Evolutionary conservation across 1,140 invertebrate species (phyloP), one percentile per base, ranked within the genome.

Genomic region (Drosophila paulistorum): DNA sequence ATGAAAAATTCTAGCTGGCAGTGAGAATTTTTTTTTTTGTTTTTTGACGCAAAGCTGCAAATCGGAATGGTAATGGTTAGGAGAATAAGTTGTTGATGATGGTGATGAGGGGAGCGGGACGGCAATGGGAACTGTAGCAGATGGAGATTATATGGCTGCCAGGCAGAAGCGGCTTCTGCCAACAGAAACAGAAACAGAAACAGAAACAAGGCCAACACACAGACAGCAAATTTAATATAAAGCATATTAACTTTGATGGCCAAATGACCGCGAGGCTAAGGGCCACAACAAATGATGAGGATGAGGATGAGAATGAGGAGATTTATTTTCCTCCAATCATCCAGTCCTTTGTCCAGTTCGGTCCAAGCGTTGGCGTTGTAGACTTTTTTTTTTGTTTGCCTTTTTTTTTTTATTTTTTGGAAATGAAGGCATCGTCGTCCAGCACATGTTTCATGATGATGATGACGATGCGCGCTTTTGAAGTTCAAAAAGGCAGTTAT

Each of bases 211-310:
- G 76, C 66, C 68, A 51, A 23, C 45, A 23, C 45, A 51, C 45
- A 79, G 75, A 68, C 71, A 73, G 72, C 77, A 89, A 80, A 87
- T 89, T 89, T 87, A 80, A 87, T 89, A 89, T 89, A 90, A 89
- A 89, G 77, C 74, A 79, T 84, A 89, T 89, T 89, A 89, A 84
- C 84, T 84, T 89, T 89, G 85, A 81, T 84, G 77, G 77, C 57
- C 69, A 78, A 84, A 89, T 89, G 77, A 82, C 84, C 77, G 77
- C 71, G 67, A 67, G 80, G 57, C 61, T 1, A 37, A 63, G 60
- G 17, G 30, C 65, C 39, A 64, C 17, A 42, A 39, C 41, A 13
- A 45, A 51, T 51, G 54, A 48, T 45, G 70, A 63, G 51, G 63
- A 68, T 55, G 69, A 4, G 33, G 51, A 42, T 42, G 69, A 68